phyloP scores from a whole-genome alignment of 2,797 vertebrate genomes.

The Anabacerthia variegaticeps region DNA sequence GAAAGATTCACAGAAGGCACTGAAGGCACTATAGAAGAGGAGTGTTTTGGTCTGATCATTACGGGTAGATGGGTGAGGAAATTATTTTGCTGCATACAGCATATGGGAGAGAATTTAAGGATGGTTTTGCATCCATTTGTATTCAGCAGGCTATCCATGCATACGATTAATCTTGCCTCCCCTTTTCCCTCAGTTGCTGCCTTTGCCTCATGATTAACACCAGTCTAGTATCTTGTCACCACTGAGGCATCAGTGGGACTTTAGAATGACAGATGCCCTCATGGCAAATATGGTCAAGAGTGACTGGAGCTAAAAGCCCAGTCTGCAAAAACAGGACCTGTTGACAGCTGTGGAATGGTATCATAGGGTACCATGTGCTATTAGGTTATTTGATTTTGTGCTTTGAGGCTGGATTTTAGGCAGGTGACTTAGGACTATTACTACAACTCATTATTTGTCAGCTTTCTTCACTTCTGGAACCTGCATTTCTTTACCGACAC shows the following conservation, averaged over 20 bases:
- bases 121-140: neutral
- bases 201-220: constrained; percentile 8
- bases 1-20: neutral
- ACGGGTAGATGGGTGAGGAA: neutral
- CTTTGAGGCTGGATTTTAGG: neutral
- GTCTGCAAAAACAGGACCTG: neutral
- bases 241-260: neutral
- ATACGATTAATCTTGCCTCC: neutral
- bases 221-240: neutral
- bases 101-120: neutral
- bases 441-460: neutral
- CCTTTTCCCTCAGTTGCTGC: neutral
- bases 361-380: neutral
- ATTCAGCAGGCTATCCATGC: neutral
- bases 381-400: neutral
- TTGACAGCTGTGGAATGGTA: neutral
- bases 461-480: neutral
- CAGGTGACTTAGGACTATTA: neutral
- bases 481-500: neutral
- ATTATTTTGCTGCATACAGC: neutral
- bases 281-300: neutral
- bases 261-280: neutral
- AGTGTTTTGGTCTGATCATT: neutral
- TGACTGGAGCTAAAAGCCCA: neutral
- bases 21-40: neutral